Evolutionary conservation across 2,888 invertebrate species (phyloP).

Genomic region (Tetropium fuscum): DNA sequence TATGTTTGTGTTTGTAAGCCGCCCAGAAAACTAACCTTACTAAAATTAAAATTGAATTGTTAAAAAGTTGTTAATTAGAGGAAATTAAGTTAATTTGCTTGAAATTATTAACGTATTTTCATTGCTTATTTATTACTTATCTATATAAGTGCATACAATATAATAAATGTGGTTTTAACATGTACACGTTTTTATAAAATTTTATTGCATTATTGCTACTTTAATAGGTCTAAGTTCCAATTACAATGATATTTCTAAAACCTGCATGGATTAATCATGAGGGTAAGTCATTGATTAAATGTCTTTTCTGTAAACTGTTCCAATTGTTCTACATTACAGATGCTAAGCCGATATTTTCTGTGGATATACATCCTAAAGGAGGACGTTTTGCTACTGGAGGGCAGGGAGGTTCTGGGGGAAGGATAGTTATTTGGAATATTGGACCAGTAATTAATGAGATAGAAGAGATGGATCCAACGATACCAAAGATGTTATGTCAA

Average conservation of each 20-base stretch:
- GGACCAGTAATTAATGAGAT: slow-evolving; percentile 84
- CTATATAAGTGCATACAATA: too few species aligned
- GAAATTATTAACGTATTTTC: too few species aligned
- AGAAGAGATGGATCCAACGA: slow-evolving; percentile 82
- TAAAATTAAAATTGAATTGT: too few species aligned
- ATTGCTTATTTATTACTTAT: too few species aligned
- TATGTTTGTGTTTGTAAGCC: too few species aligned
- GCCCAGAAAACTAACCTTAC: too few species aligned
- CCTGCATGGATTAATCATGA: slow-evolving; percentile 75
- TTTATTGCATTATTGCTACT: background rate
- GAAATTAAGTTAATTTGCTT: too few species aligned
- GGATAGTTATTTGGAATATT: slow-evolving; percentile 96
- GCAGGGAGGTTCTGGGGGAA: slow-evolving; percentile 90
- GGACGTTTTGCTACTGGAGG: slow-evolving; percentile 95
- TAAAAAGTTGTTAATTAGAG: too few species aligned
- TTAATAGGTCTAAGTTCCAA: background rate
- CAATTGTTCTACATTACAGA: slow-evolving; percentile 53
- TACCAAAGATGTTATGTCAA: slow-evolving; percentile 95
- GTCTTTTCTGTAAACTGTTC: slow-evolving; percentile 15
- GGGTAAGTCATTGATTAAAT: slow-evolving; percentile 69
- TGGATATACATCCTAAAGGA: slow-evolving; percentile 97
- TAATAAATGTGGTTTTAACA: too few species aligned
- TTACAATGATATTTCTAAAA: slow-evolving; percentile 49
- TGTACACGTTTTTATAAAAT: background rate
- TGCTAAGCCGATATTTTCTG: slow-evolving; percentile 95